These are phyloP conservation scores for Perdix hodgsoniae DNA, from an alignment of 2,797 vertebrate species.

Conservation along the genomic window DNA sequence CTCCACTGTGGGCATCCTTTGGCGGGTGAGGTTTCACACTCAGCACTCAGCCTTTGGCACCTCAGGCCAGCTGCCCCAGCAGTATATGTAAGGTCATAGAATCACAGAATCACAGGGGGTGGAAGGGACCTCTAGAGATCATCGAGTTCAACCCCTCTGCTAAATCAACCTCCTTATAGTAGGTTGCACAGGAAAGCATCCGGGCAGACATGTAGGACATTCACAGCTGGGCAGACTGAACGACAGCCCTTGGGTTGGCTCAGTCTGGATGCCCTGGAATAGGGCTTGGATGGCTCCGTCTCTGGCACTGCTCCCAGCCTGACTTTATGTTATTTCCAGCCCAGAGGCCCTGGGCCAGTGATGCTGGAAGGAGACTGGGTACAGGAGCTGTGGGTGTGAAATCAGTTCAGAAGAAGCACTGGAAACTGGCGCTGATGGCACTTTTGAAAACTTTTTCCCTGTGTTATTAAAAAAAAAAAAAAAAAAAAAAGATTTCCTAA, in stretches of 20 bases:
- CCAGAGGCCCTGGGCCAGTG: background rate
- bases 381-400: background rate
- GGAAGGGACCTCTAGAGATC: no score
- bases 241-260: background rate
- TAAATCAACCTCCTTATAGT: no score
- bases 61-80: accelerated
- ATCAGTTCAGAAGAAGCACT: constrained; percentile 13
- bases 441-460: constrained; percentile 35
- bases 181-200: no score
- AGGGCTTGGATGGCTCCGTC: background rate
- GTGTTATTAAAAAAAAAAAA: background rate
- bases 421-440: background rate
- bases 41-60: background rate
- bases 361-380: background rate
- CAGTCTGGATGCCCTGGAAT: no score
- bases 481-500: constrained; percentile 38
- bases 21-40: background rate
- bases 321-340: background rate
- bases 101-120: no score
- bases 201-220: accelerated
- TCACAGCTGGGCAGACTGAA: background rate
- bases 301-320: background rate
- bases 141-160: no score
- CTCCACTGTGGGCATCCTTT: background rate
- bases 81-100: accelerated